Evolutionary conservation across 2,888 invertebrate species (phyloP).

Genomic region (Leptarthrus brevirostris): DNA sequence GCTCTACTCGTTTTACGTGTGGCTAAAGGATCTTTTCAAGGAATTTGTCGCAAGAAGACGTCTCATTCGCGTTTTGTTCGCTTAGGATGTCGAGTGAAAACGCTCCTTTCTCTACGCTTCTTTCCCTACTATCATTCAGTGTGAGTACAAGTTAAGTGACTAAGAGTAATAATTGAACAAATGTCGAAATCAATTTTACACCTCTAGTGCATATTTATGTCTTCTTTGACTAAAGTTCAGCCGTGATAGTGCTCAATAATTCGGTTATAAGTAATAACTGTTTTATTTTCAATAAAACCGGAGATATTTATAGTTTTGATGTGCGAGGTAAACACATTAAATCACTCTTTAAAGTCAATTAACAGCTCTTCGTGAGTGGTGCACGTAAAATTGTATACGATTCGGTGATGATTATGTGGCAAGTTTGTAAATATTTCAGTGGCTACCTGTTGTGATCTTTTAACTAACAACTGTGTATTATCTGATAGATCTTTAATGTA

Average conservation of each 20-base stretch:
- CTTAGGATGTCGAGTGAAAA: conserved; percentile 39
- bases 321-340: background rate
- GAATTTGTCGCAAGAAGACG: conserved; percentile 31
- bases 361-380: background rate
- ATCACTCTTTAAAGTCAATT: conserved; percentile 7
- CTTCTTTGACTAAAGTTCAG: no score
- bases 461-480: background rate
- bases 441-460: background rate
- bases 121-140: no score
- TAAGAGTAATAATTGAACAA: no score
- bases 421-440: background rate
- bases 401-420: no score
- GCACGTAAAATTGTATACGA: no score
- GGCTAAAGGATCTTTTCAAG: conserved; percentile 22
- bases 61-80: conserved; percentile 30
- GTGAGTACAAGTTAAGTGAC: no score
- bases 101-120: conserved; percentile 7
- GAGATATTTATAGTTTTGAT: no score
- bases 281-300: conserved; percentile 10
- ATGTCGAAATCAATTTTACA: background rate
- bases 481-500: background rate
- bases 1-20: background rate
- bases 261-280: no score
- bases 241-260: no score
- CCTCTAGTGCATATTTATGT: background rate